Evolutionary conservation across 2,797 vertebrate genomes (phyloP), one percentile per base, ranked within the genome.

Genomic region (Hybognathus amarus): DNA sequence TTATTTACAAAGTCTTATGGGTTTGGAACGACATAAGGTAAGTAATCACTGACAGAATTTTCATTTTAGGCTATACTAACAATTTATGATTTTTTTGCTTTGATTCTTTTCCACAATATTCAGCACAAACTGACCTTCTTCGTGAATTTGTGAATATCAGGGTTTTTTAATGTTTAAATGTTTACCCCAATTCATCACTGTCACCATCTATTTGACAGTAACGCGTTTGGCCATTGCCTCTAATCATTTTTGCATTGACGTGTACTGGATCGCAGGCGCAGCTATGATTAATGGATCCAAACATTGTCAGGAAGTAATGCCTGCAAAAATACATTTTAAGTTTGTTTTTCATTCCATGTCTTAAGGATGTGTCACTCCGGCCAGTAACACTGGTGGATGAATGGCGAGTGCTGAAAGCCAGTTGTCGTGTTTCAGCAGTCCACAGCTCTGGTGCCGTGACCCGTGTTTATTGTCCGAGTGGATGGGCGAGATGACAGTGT

Each of bases 401-500:
- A 89, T 61, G 82, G 81, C 47, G 1, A n/a, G n/a, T 79, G 90
- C 77, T 88, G 90, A 92, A 90, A 88, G 91, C 89, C 84, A 90
- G 90, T 87, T 88, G 85, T 87, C 90, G 67, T 88, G 89, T 90
- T 82, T 86, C 84, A 64, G 30, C 77, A 74, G 86, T 85, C 54
- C 13, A 10, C 71, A 0, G 77, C 88, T 90, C 90, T 90, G 90
- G 77, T 68, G 70, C 88, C 77, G 61, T 92, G 93, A 94, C 92
- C 92, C 90, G 2, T 82, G 89, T 93, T n/a, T 93, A 92, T 94
- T 94, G 94, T 94, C 91, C 87, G 82, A 91, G 91, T 91, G 90
- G 92, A 91, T 89, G 92, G 90, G 91, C 89, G 91, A 91, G 93
- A n/a, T 93, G 94, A 94, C 93, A 91, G 92, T 93, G 92, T 95